Base-by-base conservation (phyloP, 2,888 invertebrate genomes). In the Acronicta psi region DNA sequence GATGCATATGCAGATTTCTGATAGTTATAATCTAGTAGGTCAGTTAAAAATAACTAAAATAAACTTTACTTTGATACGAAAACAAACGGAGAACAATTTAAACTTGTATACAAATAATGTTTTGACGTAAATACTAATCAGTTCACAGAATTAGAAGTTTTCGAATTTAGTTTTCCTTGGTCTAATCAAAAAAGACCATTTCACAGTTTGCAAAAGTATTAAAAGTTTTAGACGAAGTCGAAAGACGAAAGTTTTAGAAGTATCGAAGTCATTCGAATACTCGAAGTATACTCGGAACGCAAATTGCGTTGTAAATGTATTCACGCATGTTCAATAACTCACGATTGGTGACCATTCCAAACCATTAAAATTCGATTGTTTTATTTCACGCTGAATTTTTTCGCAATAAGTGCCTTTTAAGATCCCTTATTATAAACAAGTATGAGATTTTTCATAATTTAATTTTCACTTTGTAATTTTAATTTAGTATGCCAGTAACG, bases 271-370 rank as follows among this genome's bases (percentile, higher is more conserved):
- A 41, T 45, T 66, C 16, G 40, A 25, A 43, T 41, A 52, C 38
- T 42, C 49, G 40, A 40, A 55, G 50, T 53, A 57, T 43, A 63
- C 38, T 55, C 42, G 23, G 29, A 71, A 71, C 58, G 59, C 45
- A 77, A 77, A 76, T 76, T 70, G 65, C 59, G 42, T 65, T 73
- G 64, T 76, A 73, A 67, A 76, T 73, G 64, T 76, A 59, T 59
- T 64, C 59, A 77, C 58, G 68, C 74, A 71, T 68, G 64, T 70
- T 65, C 68, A 68, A 75, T 73, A 68, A 76, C 74, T 67, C 60
- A 40, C 59, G 55, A 68, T 73, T 68, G 63, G 71, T 76, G 49
- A 71, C 68, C 65, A 71, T 71, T 73, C 52, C 59, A 60, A 62
- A 60, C 59, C 62, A 75, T 76, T 70, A 62, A 62, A 68, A 71